These are phyloP conservation scores for Dusona sp. DNA, from an alignment of 2,888 invertebrate genomes.

Conservation along the genomic window DNA sequence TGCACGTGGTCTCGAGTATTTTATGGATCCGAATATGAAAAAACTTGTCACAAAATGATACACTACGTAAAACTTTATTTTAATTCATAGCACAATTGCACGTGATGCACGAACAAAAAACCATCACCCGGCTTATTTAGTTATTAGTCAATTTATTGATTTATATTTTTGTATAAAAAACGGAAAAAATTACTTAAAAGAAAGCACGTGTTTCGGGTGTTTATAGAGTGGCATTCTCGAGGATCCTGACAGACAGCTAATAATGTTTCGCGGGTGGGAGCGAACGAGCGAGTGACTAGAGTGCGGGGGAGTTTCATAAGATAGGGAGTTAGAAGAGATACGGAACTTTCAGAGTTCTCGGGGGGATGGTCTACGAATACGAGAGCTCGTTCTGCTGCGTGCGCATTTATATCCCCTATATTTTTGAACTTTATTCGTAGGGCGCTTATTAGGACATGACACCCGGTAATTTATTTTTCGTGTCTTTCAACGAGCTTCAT, in stretches of 20 bases:
- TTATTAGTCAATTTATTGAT: not conserved
- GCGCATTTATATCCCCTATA: slow-evolving; percentile 66
- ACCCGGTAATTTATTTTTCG: slow-evolving; percentile 25
- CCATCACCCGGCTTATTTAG: not conserved
- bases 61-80: not conserved
- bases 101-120: not conserved
- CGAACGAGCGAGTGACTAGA: slow-evolving; percentile 57
- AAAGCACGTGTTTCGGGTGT: slow-evolving; percentile 15
- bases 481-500: slow-evolving; percentile 10
- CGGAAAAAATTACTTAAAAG: not conserved
- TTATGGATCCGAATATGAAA: slow-evolving; percentile 18
- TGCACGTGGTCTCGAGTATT: slow-evolving; percentile 17
- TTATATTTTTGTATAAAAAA: not conserved
- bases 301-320: slow-evolving; percentile 72
- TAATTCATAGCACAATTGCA: slow-evolving; percentile 2
- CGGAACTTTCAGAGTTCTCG: slow-evolving; percentile 76
- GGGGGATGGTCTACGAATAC: slow-evolving; percentile 53
- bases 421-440: not conserved
- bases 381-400: slow-evolving; percentile 66
- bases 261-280: slow-evolving; percentile 47
- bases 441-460: not conserved
- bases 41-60: slow-evolving; percentile 25
- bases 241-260: slow-evolving; percentile 2
- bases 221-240: slow-evolving; percentile 10
- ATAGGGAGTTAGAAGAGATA: slow-evolving; percentile 74